Conservation (phyloP, 2,888 invertebrate genomes). For the Hydroisotoma schaefferi region DNA sequence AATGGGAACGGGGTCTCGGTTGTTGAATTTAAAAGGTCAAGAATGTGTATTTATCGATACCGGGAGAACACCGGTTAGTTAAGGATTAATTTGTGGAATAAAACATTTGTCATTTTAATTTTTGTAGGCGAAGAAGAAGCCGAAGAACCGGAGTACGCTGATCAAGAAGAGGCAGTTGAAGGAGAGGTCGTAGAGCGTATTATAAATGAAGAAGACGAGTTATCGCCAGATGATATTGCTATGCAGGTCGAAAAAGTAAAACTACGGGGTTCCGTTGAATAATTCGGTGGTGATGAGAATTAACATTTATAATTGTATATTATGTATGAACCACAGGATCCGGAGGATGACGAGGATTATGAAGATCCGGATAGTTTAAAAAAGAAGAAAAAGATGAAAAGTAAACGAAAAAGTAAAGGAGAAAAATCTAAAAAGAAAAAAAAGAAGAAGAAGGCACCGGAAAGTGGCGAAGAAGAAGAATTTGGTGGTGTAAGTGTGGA, state of each 20-base stretch:
- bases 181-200: conserved; percentile 12
- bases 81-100: background rate
- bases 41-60: background rate
- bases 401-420: conserved; percentile 85
- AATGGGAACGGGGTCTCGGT: too few relatives aligned
- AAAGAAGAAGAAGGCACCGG: conserved; percentile 83
- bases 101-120: background rate
- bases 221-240: conserved; percentile 26
- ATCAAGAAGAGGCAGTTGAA: conserved; percentile 20
- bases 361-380: conserved; percentile 59
- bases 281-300: background rate
- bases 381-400: conserved; percentile 83
- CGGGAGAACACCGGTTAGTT: background rate
- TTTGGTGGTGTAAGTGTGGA: conserved; percentile 46
- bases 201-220: conserved; percentile 37
- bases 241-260: conserved; percentile 11
- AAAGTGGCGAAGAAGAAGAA: conserved; percentile 59
- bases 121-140: conserved; percentile 11
- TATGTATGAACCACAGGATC: conserved; percentile 10
- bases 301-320: conserved; percentile 1
- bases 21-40: background rate
- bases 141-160: conserved; percentile 19
- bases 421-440: conserved; percentile 92
- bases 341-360: conserved; percentile 66
- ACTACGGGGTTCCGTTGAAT: background rate